Percentiles rank a stretch among this genome's conserved stretches.
Conservation (phyloP, 2,888 invertebrate genomes). For the Pandemis cinnamomeana region DNA sequence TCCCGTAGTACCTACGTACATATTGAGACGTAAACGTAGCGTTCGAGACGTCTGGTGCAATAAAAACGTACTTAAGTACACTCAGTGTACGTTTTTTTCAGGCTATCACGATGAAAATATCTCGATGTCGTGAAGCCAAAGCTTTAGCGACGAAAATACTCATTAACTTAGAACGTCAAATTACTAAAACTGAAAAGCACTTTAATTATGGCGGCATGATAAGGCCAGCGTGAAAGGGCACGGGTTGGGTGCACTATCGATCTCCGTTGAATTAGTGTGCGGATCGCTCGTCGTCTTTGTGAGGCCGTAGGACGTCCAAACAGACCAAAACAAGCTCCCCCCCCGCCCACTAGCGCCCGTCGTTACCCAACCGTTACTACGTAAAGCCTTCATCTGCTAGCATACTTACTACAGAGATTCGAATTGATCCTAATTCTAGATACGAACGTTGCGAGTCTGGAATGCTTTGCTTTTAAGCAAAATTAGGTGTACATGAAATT, state of each 20-base stretch:
- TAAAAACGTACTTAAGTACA: neutral
- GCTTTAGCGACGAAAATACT: slow-evolving; percentile 25
- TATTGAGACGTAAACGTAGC: neutral
- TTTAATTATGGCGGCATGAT: slow-evolving; percentile 73
- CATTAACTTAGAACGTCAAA: slow-evolving; percentile 29
- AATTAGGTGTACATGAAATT: neutral
- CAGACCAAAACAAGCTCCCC: slow-evolving; percentile 82
- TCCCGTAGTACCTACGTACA: neutral
- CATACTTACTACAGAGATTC: slow-evolving; percentile 52
- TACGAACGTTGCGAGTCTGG: slow-evolving; percentile 22
- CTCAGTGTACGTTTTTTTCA: neutral
- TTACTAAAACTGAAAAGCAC: slow-evolving; percentile 54
- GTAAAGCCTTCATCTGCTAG: slow-evolving; percentile 59
- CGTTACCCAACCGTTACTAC: slow-evolving; percentile 69
- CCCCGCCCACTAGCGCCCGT: slow-evolving; percentile 58
- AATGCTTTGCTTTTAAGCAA: slow-evolving; percentile 6
- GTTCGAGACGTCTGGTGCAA: neutral
- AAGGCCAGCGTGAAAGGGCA: slow-evolving; percentile 76
- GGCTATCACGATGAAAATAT: neutral
- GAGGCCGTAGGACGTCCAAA: slow-evolving; percentile 81
- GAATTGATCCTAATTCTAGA: slow-evolving; percentile 44
- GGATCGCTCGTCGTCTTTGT: slow-evolving; percentile 83
- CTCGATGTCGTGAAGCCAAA: neutral
- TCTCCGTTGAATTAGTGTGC: slow-evolving; percentile 84
- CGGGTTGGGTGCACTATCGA: slow-evolving; percentile 82